These are phyloP conservation scores for Aldrovandia affinis DNA, from an alignment of 2,797 vertebrate genomes.

Conservation along the genomic window DNA sequence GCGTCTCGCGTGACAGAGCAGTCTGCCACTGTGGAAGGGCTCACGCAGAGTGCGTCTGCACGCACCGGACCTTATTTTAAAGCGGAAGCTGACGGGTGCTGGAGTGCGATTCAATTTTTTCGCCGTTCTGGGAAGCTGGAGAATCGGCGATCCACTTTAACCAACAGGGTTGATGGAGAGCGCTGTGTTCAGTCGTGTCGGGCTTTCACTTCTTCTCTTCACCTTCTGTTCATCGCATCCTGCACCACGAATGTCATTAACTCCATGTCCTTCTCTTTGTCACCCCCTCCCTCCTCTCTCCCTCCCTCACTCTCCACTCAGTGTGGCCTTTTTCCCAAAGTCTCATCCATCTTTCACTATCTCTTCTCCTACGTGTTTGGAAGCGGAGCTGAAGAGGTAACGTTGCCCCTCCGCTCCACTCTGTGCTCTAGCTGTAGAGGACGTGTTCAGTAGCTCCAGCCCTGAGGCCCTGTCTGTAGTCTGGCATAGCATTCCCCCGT, in stretches of 20 bases:
- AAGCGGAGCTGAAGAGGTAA: slow-evolving; percentile 81
- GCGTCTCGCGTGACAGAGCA: background rate
- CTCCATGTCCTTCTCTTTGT: slow-evolving; percentile 47
- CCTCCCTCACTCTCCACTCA: slow-evolving; percentile 76
- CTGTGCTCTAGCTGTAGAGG: slow-evolving; percentile 44
- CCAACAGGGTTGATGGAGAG: background rate
- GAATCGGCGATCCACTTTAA: background rate
- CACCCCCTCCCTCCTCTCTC: slow-evolving; percentile 47
- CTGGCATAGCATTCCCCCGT: background rate
- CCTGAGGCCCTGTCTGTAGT: slow-evolving; percentile 21
- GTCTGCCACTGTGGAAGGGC: background rate
- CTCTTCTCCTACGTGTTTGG: slow-evolving; percentile 77
- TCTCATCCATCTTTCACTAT: slow-evolving; percentile 81
- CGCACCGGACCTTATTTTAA: background rate
- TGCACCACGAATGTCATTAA: slow-evolving; percentile 23
- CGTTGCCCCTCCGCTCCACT: slow-evolving; percentile 45
- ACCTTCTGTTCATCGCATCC: slow-evolving; percentile 1
- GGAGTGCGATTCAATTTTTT: background rate
- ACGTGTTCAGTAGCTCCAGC: slow-evolving; percentile 14
- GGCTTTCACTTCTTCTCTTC: slow-evolving; percentile 1
- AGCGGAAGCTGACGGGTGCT: background rate
- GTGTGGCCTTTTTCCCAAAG: slow-evolving; percentile 83
- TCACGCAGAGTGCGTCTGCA: background rate
- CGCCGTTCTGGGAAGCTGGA: background rate
- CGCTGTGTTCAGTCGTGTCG: background rate